Base-by-base conservation (phyloP, 2,888 invertebrate species). In the Heliothis peltigera region DNA sequence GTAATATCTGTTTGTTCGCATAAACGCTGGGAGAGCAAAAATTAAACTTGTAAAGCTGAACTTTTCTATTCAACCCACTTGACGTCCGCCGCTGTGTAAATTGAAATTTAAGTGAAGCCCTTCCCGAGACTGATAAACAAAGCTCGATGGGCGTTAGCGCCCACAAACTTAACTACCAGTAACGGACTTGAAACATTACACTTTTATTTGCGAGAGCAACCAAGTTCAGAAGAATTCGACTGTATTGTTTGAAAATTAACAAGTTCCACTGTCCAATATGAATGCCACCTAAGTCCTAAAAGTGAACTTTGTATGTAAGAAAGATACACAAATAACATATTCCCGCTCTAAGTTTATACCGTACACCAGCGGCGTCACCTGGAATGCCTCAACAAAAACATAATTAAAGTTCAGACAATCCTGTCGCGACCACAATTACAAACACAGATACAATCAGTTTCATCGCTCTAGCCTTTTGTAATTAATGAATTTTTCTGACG, bases 41-140 rank as follows among this genome's bases (percentile, higher is more conserved):
- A 86, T 88, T 84, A 84, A 87, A 86, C 79, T 83, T 81, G 78
- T 77, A 77, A 75, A 74, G 65, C 78, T 76, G 81, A 87, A 87
- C 79, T 85, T 84, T 87, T 88, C 87, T 89, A 86, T 86, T 85
- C 82, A 79, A 75, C 81, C 75, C 86, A 85, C 84, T 88, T 84
- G 83, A 81, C 84, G 83, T 69, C 80, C 81, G 74, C 78, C 76
- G 80, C 78, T 77, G 76, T 79, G 75, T 79, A 85, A 91, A 91
- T 88, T 90, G 87, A 90, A 91, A 89, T 87, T 87, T 81, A 86
- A 85, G 84, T 82, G 86, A 88, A 86, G 81, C 86, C 87, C 85
- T 85, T 84, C 48, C 52, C 71, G 65, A 77, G 81, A 68, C 66
- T 74, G 80, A 83, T 84, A 87, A 87, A 87, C 85, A 87, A 72